These are phyloP conservation scores for Pseudanteris insignis DNA, from an alignment of 2,888 invertebrate genomes.

Conservation along the genomic window DNA sequence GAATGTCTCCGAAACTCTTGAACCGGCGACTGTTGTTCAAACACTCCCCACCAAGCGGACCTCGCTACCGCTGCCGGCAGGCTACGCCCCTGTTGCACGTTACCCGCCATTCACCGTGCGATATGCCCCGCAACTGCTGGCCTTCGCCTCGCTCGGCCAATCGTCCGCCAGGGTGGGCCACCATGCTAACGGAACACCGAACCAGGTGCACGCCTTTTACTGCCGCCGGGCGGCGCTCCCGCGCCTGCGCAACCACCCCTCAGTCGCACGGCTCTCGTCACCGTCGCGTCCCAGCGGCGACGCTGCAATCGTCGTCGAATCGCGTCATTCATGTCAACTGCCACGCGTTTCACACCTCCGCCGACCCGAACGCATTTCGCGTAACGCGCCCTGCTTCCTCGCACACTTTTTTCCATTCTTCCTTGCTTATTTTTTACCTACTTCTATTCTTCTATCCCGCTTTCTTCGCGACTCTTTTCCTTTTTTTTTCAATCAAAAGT, in stretches of 20 bases:
- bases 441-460: too few species aligned
- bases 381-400: not conserved
- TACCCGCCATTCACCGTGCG: conserved; percentile 2
- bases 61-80: conserved; percentile 23
- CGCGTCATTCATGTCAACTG: conserved; percentile 61
- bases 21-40: conserved; percentile 64
- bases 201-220: conserved; percentile 8
- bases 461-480: too few species aligned
- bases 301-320: conserved; percentile 39
- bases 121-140: conserved; percentile 8
- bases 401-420: not conserved
- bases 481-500: too few species aligned
- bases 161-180: not conserved
- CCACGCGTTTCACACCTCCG: conserved; percentile 56
- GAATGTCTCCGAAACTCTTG: too few species aligned
- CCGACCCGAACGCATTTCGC: not conserved
- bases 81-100: conserved; percentile 13
- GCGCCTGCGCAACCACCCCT: conserved; percentile 25
- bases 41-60: conserved; percentile 55
- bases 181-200: not conserved
- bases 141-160: conserved; percentile 1
- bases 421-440: not conserved
- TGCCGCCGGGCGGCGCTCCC: conserved; percentile 18
- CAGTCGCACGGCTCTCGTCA: conserved; percentile 42
- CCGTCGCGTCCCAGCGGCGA: conserved; percentile 32